A percentile compares a stretch with the other conserved stretches of the same genome.
These are phyloP conservation scores for Spilosoma lubricipeda DNA, from an alignment of 2,888 invertebrate genomes.

Conservation along the genomic window DNA sequence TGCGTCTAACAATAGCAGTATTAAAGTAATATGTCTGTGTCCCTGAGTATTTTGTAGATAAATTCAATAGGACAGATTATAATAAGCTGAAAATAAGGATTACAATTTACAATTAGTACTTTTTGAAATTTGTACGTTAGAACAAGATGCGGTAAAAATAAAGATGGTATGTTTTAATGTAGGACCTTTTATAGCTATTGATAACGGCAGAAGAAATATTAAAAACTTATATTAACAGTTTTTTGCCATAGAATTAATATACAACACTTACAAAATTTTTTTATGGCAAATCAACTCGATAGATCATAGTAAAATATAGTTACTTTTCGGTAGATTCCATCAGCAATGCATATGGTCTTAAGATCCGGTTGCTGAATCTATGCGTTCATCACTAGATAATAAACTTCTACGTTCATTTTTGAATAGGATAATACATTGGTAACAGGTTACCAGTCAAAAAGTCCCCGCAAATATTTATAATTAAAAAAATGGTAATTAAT, in stretches of 20 bases:
- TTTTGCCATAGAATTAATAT: background rate
- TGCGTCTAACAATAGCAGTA: slow-evolving; percentile 77
- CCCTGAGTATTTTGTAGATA: slow-evolving; percentile 71
- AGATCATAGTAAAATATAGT: background rate
- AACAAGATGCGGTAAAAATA: slow-evolving; percentile 50
- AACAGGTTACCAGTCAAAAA: no score
- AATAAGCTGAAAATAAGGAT: slow-evolving; percentile 57
- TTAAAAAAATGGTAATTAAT: no score
- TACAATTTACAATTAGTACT: slow-evolving; percentile 57
- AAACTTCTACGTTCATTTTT: no score
- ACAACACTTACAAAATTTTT: background rate
- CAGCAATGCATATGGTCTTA: background rate
- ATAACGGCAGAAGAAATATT: slow-evolving; percentile 3
- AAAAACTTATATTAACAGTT: background rate
- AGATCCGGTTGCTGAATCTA: no score
- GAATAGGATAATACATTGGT: no score
- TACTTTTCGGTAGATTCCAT: background rate
- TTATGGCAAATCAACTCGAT: background rate
- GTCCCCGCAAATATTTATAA: no score
- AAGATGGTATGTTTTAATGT: slow-evolving; percentile 26
- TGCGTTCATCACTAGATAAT: no score
- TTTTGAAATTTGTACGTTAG: slow-evolving; percentile 65
- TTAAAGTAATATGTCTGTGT: slow-evolving; percentile 67
- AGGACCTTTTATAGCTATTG: slow-evolving; percentile 1
- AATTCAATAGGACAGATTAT: slow-evolving; percentile 66